A percentile compares a stretch with the other conserved stretches of the same genome.
Evolutionary conservation across 1,140 invertebrate species (phyloP).

Genomic region (Pectinophora gossypiella): DNA sequence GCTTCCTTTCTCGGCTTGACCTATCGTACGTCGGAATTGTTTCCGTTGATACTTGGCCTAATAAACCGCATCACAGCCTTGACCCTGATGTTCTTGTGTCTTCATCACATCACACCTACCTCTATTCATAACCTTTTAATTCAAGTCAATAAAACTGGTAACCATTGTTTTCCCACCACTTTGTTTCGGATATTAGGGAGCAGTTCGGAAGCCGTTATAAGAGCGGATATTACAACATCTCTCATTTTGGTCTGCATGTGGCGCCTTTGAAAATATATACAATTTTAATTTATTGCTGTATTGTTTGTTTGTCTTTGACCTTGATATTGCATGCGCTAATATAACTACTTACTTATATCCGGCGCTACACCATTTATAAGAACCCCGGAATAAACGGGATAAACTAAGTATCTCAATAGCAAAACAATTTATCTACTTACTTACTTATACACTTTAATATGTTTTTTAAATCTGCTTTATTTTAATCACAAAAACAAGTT

Average conservation of each 20-base stretch:
- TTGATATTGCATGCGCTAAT: conserved; percentile 2
- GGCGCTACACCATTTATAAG: too few species aligned
- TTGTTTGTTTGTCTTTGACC: background rate
- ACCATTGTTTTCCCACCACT: background rate
- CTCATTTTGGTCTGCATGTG: background rate
- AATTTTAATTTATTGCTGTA: background rate
- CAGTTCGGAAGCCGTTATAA: background rate
- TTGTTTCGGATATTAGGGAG: background rate
- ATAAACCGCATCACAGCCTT: background rate
- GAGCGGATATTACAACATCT: background rate
- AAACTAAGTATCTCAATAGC: too few species aligned
- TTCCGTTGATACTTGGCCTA: background rate
- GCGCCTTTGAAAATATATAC: background rate
- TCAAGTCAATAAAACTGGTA: background rate
- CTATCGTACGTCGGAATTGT: background rate
- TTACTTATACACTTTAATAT: too few species aligned
- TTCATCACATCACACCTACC: background rate
- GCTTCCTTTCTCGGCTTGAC: too few species aligned
- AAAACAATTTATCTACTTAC: too few species aligned
- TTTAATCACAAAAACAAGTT: too few species aligned
- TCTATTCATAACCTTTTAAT: background rate
- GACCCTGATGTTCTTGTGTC: background rate
- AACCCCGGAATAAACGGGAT: too few species aligned
- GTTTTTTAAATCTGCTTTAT: too few species aligned
- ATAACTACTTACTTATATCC: too few species aligned